Evolutionary conservation across 2,888 invertebrate genomes (phyloP), one percentile per base, ranked within the genome.

Genomic region (Lithophane socia): DNA sequence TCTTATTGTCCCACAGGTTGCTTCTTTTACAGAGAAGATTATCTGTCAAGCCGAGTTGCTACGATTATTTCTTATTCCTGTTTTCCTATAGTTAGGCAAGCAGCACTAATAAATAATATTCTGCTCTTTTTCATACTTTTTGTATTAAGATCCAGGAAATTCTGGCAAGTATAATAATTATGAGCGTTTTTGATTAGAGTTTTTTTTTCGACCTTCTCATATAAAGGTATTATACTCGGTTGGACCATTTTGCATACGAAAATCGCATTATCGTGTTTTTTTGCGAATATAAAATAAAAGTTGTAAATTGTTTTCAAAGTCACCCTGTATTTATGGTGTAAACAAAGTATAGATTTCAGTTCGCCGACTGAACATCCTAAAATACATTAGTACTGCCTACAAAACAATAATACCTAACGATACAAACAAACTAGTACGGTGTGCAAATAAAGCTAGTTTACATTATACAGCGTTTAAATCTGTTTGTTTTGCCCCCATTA

Each of bases 401-500:
- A 70, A 79, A 79, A 84, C 86, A 79, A 77, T 87, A 75, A 58
- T 49, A 72, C 69, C 60, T 37, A 76, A 21, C 68, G 61, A 67
- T 68, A 85, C 79, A 83, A 80, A 79, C 73, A 83, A 79, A 73
- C 84, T 68, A 84, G 87, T 88, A 84, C 87, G 68, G 73, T 82
- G 76, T 63, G 77, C 88, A 87, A 88, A 87, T 85, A 87, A 83
- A 88, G 75, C 72, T 76, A 79, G 81, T 85, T 88, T 82, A 86
- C 82, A 84, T 78, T 76, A 83, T 66, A 82, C 79, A 83, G 75
- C 77, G 83, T 85, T 86, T 80, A 86, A 88, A 82, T 88, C 82
- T 88, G 87, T 91, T 90, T 91, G 89, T 87, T 75, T 88, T 90
- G 89, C 90, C 88, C 89, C 82, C 88, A 90, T 91, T 90, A 86